phyloP scores from a whole-genome alignment of 2,888 invertebrate species.

The Aporophyla nigra region DNA sequence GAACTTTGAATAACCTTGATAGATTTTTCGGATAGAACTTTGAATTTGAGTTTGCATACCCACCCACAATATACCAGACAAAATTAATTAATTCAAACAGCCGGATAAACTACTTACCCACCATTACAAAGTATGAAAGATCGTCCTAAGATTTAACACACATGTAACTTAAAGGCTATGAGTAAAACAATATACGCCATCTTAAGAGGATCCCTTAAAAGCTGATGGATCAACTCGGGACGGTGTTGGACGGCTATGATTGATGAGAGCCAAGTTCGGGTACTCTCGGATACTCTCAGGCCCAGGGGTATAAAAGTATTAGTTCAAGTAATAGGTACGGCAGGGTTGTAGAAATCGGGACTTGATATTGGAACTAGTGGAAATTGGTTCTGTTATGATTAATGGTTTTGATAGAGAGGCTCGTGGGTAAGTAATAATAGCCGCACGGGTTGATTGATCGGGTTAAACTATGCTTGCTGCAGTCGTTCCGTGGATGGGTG shows the following conservation, averaged over 20 bases:
- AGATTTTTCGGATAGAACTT: not conserved
- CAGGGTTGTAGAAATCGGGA: conserved; percentile 19
- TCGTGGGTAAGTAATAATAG: too few relatives aligned
- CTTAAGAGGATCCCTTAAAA: conserved; percentile 41
- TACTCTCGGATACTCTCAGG: not conserved
- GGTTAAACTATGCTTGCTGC: too few relatives aligned
- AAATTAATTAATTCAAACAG: not conserved
- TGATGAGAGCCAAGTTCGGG: conserved; percentile 59
- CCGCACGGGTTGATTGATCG: too few relatives aligned
- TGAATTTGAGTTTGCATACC: not conserved
- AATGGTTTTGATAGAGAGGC: conserved; percentile 5
- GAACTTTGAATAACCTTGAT: not conserved
- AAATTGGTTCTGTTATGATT: conserved; percentile 40
- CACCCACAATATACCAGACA: not conserved
- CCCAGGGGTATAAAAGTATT: conserved; percentile 19
- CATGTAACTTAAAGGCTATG: conserved; percentile 9
- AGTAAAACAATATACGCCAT: conserved; percentile 39
- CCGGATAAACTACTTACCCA: not conserved
- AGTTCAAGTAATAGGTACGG: conserved; percentile 31
- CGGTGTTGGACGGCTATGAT: conserved; percentile 59
- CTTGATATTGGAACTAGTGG: conserved; percentile 34
- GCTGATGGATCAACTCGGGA: conserved; percentile 52
- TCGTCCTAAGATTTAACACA: conserved; percentile 32
- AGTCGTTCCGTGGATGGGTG: too few relatives aligned
- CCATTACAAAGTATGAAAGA: not conserved